Evolutionary conservation across 2,797 vertebrate genomes (phyloP), one percentile per base, ranked within the genome.

Genomic region (Luscinia megarhynchos): DNA sequence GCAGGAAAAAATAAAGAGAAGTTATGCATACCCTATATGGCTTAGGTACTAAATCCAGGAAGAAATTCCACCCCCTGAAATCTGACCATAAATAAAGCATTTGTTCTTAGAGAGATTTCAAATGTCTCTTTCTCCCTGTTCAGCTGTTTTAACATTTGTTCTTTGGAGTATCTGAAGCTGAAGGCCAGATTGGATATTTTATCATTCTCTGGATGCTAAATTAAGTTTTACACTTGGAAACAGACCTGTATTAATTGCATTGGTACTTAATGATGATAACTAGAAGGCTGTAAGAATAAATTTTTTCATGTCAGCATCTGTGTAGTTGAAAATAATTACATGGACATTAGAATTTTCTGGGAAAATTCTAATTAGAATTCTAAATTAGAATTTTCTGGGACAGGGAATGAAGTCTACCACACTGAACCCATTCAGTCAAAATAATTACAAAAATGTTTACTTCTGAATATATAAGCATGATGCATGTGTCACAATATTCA

Each of bases 21-120:
- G 1, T 30, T 69, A 27, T 15, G 0, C 5, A 11, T 32, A 30
- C 0, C 3, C 2, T 54, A 4, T 38, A 45, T 50, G 43, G 59
- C 16, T 67, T 38, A n/a, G 41, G 4, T 27, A 32, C 6, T 75
- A 55, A 63, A 67, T 19, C 20, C 16, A 89, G 27, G 15, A 62
- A 46, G 20, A 70, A 41, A 7, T 68, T 55, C 3, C 51, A 66
- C 16, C 1, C n/a, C 23, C 22, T 75, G 41, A 58, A 89, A 68
- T 27, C 21, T 76, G 10, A 73, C 15, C 30, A 68, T 17, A 83
- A 83, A 79, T 54, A 38, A 73, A 64, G 45, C 6, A 66, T 46
- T 26, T 66, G 22, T 5, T 66, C 9, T 62, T 54, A 17, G 15
- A 69, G 23, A 40, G 11, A 43, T 79, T 89, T 82, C 32, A 82